Percentiles rank a stretch among this genome's conserved stretches.
Evolutionary conservation across 2,113 vertebrate species (phyloP).

Genomic region (Salminus brasiliensis): DNA sequence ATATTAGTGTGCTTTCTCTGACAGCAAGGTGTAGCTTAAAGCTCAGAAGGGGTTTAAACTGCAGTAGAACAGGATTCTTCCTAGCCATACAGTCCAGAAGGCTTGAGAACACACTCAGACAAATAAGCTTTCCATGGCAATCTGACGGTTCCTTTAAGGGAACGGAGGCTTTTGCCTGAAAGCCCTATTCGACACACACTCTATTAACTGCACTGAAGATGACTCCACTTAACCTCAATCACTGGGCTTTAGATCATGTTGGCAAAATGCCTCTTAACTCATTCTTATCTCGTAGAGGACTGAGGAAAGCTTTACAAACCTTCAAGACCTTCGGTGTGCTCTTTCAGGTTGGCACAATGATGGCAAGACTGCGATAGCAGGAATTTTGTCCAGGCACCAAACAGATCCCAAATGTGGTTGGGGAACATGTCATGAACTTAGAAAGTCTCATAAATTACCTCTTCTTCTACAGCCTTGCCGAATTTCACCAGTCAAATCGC

Average conservation of each 20-base stretch:
- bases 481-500: not conserved
- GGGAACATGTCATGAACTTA: not conserved
- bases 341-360: not conserved
- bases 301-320: not conserved
- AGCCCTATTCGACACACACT: not conserved
- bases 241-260: not conserved
- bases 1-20: not conserved
- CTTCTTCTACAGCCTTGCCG: not conserved
- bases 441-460: not conserved
- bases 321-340: not conserved
- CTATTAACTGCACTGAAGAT: not conserved
- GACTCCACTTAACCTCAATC: not conserved
- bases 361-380: not conserved
- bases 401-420: not conserved
- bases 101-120: not conserved
- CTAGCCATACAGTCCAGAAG: not conserved
- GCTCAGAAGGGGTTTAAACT: not conserved
- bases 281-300: not conserved
- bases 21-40: not conserved
- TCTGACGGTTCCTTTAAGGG: not conserved
- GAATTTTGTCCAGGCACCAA: not conserved
- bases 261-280: not conserved
- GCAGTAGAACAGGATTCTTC: not conserved
- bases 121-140: not conserved
- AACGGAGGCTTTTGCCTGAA: not conserved